Evolutionary conservation across 2,113 vertebrate species (phyloP).

Genomic region (Uria lomvia): DNA sequence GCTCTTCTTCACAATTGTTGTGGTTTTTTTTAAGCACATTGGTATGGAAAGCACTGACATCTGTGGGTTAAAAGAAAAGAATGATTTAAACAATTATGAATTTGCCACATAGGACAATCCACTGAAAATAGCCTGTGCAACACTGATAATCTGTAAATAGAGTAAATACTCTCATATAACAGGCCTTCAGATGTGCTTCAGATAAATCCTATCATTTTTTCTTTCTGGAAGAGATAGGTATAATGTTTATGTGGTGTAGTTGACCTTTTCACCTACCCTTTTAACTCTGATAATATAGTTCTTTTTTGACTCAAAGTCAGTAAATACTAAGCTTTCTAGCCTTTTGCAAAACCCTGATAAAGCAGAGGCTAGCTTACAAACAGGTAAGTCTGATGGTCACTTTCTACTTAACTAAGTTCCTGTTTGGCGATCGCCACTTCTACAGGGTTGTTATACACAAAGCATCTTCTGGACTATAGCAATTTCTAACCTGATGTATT

Average conservation of each 20-base stretch:
- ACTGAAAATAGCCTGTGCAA: not conserved
- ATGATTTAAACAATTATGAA: not conserved
- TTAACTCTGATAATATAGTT: not conserved
- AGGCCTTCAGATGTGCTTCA: not conserved
- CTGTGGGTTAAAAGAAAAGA: not conserved
- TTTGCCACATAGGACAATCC: not conserved
- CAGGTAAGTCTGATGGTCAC: not conserved
- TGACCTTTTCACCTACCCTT: not conserved
- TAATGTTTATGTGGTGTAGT: not conserved
- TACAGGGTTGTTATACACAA: not conserved
- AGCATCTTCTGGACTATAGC: not conserved
- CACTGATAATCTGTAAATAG: not conserved
- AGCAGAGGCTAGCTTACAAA: not conserved
- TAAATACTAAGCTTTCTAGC: not conserved
- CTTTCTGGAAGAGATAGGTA: not conserved
- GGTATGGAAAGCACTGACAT: not conserved
- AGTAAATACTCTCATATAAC: not conserved
- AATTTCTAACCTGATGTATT: not conserved
- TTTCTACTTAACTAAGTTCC: not conserved
- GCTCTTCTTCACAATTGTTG: not conserved
- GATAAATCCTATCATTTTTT: not conserved
- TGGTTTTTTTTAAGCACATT: not conserved
- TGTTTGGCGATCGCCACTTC: not conserved
- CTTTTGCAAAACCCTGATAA: not conserved
- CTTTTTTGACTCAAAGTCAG: not conserved